phyloP scores from a whole-genome alignment of 2,797 vertebrate genomes.

The Pogonophryne albipinna region DNA sequence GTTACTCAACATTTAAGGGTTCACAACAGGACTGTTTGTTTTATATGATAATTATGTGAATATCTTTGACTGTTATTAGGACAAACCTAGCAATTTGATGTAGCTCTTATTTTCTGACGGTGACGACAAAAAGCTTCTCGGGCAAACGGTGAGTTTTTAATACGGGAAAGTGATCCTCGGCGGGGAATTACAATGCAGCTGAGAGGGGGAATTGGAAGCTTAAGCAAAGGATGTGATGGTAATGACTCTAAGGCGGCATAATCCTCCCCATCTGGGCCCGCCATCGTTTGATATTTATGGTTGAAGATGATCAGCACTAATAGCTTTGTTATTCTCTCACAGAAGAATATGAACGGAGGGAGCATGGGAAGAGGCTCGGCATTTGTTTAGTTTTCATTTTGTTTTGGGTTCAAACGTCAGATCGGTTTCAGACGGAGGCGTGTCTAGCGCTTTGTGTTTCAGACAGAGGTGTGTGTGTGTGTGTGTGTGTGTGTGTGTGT shows the following conservation, averaged over 20 bases:
- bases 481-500: conserved; percentile 11
- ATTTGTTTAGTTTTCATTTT: conserved; percentile 87
- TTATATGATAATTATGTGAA: too few species aligned
- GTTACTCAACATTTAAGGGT: too few species aligned
- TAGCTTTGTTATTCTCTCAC: conserved; percentile 87
- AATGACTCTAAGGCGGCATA: conserved; percentile 91
- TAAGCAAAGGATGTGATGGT: conserved; percentile 92
- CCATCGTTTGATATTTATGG: conserved; percentile 90
- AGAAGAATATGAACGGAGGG: conserved; percentile 76
- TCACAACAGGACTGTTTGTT: too few species aligned
- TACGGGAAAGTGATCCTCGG: conserved; percentile 88
- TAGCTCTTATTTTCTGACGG: too few species aligned
- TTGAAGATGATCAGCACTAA: conserved; percentile 87
- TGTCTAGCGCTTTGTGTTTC: conserved; percentile 41
- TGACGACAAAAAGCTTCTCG: too few species aligned
- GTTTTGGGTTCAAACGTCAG: conserved; percentile 60
- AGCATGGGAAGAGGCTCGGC: conserved; percentile 68
- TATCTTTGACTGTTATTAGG: too few species aligned
- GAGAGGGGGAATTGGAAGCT: conserved; percentile 89
- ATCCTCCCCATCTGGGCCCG: conserved; percentile 91
- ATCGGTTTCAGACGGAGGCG: conserved; percentile 69
- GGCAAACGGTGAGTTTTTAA: conserved; percentile 88
- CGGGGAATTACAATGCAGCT: conserved; percentile 86
- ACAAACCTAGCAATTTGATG: too few species aligned
- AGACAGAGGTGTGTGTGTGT: not conserved